These are phyloP conservation scores for Microtus richardsoni DNA, from an alignment of 2,113 vertebrate genomes.

Conservation along the genomic window DNA sequence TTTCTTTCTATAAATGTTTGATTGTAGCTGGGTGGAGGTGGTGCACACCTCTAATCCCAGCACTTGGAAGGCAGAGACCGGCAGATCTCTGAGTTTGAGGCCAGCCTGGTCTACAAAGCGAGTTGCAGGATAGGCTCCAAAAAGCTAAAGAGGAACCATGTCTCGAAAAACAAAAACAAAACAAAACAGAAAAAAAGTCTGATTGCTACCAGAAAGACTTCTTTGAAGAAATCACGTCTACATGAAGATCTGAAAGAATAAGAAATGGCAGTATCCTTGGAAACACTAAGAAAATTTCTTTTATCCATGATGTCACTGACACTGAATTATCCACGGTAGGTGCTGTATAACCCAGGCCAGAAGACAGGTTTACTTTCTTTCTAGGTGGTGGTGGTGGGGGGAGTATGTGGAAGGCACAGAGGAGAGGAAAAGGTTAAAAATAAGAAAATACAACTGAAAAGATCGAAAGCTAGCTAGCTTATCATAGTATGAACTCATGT, in stretches of 20 bases:
- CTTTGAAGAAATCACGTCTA: constrained; percentile 24
- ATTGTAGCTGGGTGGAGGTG: neutral
- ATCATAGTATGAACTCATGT: neutral
- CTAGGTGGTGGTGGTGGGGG: neutral
- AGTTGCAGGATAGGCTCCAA: too few relatives aligned
- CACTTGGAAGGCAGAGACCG: too few relatives aligned
- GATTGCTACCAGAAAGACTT: constrained; percentile 3
- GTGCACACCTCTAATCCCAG: too few relatives aligned
- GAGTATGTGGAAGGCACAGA: neutral
- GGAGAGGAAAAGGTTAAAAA: neutral
- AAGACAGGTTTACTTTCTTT: neutral
- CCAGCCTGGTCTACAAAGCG: too few relatives aligned
- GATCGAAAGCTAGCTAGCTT: constrained; percentile 26
- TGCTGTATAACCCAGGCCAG: constrained; percentile 19
- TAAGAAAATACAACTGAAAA: constrained; percentile 31
- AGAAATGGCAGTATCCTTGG: neutral
- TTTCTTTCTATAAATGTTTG: neutral
- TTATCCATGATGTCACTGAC: neutral
- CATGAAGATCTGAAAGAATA: constrained; percentile 27
- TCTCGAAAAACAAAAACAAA: too few relatives aligned
- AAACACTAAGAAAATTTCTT: neutral
- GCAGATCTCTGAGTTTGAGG: too few relatives aligned
- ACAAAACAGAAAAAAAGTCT: neutral
- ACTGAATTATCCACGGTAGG: neutral
- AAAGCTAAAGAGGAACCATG: too few relatives aligned